Conservation (phyloP, 2,888 invertebrate genomes). For the Leptarthrus brevirostris region DNA sequence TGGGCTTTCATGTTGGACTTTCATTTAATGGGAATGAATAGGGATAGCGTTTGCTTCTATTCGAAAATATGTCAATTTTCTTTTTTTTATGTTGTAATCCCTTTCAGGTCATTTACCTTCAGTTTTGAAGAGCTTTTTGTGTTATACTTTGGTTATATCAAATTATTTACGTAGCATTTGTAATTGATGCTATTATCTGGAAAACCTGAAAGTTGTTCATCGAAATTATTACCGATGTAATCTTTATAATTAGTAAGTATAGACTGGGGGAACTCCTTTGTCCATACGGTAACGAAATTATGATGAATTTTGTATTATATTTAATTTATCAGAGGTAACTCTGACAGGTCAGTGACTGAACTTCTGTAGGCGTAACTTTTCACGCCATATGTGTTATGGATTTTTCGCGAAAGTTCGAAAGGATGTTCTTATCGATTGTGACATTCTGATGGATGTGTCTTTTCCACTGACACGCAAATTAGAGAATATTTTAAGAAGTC, state of each 20-base stretch:
- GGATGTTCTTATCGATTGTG: neutral
- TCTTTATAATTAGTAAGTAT: neutral
- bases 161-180: neutral
- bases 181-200: constrained; percentile 14
- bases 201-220: neutral
- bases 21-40: constrained; percentile 33
- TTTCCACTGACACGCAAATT: constrained; percentile 6
- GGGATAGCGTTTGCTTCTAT: constrained; percentile 12
- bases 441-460: neutral
- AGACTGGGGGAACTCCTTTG: neutral
- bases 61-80: constrained; percentile 24
- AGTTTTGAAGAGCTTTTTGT: neutral
- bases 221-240: neutral
- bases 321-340: neutral
- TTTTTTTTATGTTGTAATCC: neutral
- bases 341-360: constrained; percentile 5
- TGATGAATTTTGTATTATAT: neutral
- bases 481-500: neutral
- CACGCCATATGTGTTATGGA: neutral
- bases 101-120: neutral
- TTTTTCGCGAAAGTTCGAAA: neutral
- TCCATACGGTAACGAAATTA: neutral
- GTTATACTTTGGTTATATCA: neutral
- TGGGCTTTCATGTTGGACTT: constrained; percentile 33
- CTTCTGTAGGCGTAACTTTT: neutral